A percentile compares a stretch with the other conserved stretches of the same genome.
Conservation (phyloP, 2,888 invertebrate genomes). For the Saturnia japonica region DNA sequence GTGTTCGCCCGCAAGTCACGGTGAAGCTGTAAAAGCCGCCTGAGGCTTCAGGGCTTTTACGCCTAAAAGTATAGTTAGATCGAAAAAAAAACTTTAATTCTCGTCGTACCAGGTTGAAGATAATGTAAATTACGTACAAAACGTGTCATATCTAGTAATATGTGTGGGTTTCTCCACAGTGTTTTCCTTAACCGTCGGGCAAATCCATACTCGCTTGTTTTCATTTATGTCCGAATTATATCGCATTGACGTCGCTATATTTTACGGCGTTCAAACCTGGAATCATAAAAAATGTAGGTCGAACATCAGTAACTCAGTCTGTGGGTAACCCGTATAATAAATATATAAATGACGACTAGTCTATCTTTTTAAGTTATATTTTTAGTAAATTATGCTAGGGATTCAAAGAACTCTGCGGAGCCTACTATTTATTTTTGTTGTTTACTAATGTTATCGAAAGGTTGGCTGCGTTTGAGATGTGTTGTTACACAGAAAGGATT, state of each 20-base stretch:
- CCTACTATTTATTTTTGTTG: neutral
- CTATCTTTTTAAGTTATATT: neutral
- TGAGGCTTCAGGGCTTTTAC: too few species aligned
- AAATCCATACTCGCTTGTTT: neutral
- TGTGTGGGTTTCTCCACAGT: neutral
- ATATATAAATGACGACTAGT: neutral
- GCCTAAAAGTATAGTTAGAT: too few species aligned
- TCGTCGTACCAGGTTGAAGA: too few species aligned
- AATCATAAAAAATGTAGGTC: slow-evolving; percentile 9
- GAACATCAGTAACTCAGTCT: slow-evolving; percentile 7
- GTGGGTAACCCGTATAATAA: slow-evolving; percentile 8
- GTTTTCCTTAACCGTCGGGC: neutral
- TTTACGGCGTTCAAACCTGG: neutral
- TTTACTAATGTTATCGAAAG: neutral
- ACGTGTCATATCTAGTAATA: neutral
- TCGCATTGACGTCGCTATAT: neutral
- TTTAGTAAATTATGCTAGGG: slow-evolving; percentile 4
- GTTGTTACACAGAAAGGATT: too few species aligned
- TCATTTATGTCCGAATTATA: neutral
- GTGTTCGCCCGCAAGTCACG: too few species aligned
- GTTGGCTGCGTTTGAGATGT: too few species aligned
- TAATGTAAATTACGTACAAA: neutral
- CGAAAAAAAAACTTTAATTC: too few species aligned
- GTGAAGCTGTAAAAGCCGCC: too few species aligned
- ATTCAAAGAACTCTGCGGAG: neutral